Evolutionary conservation across 1,140 invertebrate species (phyloP), one percentile per base, ranked within the genome.

Genomic region (Protaetia brevitarsis): DNA sequence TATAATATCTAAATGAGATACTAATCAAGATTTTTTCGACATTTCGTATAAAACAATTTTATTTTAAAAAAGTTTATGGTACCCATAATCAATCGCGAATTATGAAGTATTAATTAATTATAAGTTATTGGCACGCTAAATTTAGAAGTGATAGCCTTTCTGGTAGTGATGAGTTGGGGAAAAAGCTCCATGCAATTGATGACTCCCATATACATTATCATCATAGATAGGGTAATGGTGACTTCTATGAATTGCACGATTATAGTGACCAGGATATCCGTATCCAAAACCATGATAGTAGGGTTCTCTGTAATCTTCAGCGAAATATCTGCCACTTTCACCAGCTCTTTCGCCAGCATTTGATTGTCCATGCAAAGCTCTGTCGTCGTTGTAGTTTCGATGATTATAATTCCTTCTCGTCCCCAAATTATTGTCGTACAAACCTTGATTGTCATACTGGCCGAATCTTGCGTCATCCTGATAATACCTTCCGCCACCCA

Each of bases 311-410:
- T 62, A 27, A 1, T 36, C 29, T 11, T 36, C 60, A 6, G 16
- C 11, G 11, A 30, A 13, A n/a, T 62, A 62, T 23, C 31, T 34
- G 5, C 60, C 34, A 73, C 78, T 41, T 69, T 82, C 81, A 16
- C 73, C 78, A 58, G 81, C 82, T 10, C 79, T 74, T 66, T 83
- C 80, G 5, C 79, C 82, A 31, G 78, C 75, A 67, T 80, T 79
- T 6, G 29, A 34, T 59, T 78, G 78, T 7, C 75, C 80, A 58
- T 77, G 69, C 19, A 78, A 76, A 62, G 79, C 79, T 4, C 77
- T 78, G 59, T 83, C 80, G 63, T 85, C 80, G 59, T 82, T 79
- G 71, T 84, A 82, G 45, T 81, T 79, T 64, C 83, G 82, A 51
- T 80, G 79, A 27, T 81, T 80, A 67, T 84, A 82, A 64, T 82